Evolutionary conservation across 2,888 invertebrate species (phyloP), one percentile per base, ranked within the genome.

Genomic region (Candidula unifasciata): DNA sequence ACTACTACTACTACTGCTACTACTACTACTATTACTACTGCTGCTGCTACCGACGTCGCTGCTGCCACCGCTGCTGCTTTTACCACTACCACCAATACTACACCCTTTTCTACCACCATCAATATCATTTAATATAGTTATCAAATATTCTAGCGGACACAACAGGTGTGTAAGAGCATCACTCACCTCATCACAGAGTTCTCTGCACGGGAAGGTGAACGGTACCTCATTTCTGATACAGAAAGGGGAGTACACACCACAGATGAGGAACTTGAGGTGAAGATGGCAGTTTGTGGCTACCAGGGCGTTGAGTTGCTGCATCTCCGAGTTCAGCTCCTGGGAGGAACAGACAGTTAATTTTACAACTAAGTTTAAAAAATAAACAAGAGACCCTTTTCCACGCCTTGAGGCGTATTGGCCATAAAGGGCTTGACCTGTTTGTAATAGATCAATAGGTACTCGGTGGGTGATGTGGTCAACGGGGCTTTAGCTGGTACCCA

Each of bases 101-200:
- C 33, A 16, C 27, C 57, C 24, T 52, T 44, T 24, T 18, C 76
- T 18, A 76, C 54, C 8, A 76, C 54, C 21, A 44, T 37, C 52
- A 76, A 13, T 27, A 13, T 8, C 8, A 21, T 21, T n/a, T n/a
- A n/a, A 27, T n/a, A 10, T 69, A 30, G 5, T 69, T 30, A 24
- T 69, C n/a, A 10, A 44, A 44, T 44, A 44, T 6, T 44, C 8
- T 44, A 44, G 6, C 6, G 13, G 6, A 44, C 44, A 44, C 6
- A 44, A 44, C 44, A 44, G 44, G 8, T 13, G 44, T 44, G 44
- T 44, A 44, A 44, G 44, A 44, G 44, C 13, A 44, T 44, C 44
- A 57, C 82, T 44, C 1, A 91, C 88, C 57, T 89, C 87, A 10
- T 89, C 85, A 76, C 91, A 91, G 16, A 89, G 44, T 78, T 90